Evolutionary conservation across 1,140 invertebrate species (phyloP).

Genomic region (Heterodera schachtii): DNA sequence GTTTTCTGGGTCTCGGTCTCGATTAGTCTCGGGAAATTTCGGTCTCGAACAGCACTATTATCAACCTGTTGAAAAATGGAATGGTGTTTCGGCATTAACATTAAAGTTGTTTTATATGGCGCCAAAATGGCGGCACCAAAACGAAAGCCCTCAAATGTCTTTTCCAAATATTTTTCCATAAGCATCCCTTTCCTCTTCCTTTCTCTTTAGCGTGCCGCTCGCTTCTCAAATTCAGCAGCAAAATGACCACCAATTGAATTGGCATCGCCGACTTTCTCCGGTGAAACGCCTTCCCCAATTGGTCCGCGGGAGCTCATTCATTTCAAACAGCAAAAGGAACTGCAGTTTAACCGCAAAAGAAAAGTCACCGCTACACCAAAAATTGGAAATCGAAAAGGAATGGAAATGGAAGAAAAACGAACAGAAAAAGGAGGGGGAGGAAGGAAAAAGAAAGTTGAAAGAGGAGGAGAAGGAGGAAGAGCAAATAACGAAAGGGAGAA

Average conservation of each 20-base stretch:
- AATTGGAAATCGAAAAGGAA: background rate
- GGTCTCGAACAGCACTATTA: too few relatives aligned
- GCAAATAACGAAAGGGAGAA: too few relatives aligned
- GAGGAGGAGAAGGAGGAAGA: too few relatives aligned
- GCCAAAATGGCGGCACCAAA: too few relatives aligned
- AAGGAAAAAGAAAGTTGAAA: too few relatives aligned
- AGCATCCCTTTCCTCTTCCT: background rate
- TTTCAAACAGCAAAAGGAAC: background rate
- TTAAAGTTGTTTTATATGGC: too few relatives aligned
- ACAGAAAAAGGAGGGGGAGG: background rate
- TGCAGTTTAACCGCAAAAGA: background rate
- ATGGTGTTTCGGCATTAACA: too few relatives aligned
- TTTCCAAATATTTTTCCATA: too few relatives aligned
- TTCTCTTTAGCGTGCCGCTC: constrained; percentile 7
- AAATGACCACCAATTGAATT: background rate
- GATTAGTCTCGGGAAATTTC: too few relatives aligned
- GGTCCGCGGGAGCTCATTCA: constrained; percentile 5
- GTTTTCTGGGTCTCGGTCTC: too few relatives aligned
- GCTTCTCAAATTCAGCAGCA: background rate
- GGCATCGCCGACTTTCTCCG: constrained; percentile 26
- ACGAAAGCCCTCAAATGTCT: background rate
- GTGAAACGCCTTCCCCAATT: constrained; percentile 15
- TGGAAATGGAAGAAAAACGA: background rate
- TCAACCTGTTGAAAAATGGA: background rate
- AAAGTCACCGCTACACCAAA: background rate